Conservation (phyloP, 1,140 invertebrate species). For the Teleogryllus occipitalis region DNA sequence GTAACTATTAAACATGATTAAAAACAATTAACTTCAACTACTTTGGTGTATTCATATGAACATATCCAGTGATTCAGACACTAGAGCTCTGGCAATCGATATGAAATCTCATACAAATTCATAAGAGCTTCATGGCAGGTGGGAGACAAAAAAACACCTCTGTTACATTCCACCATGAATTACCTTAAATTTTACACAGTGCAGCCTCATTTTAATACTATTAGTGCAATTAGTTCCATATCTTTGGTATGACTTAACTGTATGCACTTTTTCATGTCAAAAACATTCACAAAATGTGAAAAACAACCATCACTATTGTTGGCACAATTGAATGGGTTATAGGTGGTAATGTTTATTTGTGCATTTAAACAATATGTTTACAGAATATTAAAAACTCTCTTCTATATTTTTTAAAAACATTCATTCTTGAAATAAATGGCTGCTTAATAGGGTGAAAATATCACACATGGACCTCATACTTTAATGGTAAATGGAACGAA, state of each 20-base stretch:
- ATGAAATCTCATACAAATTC: slow-evolving; percentile 21
- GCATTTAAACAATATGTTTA: background rate
- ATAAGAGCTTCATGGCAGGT: background rate
- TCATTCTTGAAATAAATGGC: background rate
- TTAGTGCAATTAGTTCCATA: background rate
- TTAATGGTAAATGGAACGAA: background rate
- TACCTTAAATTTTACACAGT: background rate
- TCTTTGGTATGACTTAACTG: background rate
- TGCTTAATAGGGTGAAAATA: slow-evolving; percentile 5
- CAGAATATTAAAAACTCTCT: background rate
- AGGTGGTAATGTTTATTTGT: background rate
- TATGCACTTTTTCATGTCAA: background rate
- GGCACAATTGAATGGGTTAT: slow-evolving; percentile 10
- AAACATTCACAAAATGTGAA: background rate
- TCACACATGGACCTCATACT: background rate
- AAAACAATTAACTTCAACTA: slow-evolving; percentile 9
- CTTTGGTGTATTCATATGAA: slow-evolving; percentile 18
- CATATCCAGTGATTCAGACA: background rate
- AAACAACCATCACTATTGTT: slow-evolving; percentile 9
- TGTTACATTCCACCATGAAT: background rate
- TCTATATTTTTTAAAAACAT: background rate
- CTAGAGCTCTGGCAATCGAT: slow-evolving; percentile 21
- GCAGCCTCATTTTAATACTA: background rate
- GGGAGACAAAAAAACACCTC: background rate
- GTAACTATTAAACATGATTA: slow-evolving; percentile 12